These are phyloP conservation scores for Maccullochella peelii DNA, from an alignment of 2,113 vertebrate species.

Conservation along the genomic window DNA sequence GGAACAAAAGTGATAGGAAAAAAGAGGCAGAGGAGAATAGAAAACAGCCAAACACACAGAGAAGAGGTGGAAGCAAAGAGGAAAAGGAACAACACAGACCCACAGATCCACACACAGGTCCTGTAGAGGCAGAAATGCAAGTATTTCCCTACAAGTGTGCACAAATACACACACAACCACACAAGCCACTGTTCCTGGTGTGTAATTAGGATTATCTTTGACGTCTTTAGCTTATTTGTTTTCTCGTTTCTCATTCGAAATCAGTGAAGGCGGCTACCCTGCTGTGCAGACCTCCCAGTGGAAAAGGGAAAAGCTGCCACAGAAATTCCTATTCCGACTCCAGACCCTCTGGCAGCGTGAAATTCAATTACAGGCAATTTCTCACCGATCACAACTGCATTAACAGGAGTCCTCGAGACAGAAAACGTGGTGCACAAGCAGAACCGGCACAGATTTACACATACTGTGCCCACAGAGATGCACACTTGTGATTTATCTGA, in stretches of 20 bases:
- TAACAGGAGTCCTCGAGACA: constrained; percentile 41
- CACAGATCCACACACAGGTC: constrained; percentile 1
- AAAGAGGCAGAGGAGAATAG: neutral
- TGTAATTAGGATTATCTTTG: constrained; percentile 67
- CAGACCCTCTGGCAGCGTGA: constrained; percentile 52
- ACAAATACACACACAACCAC: constrained; percentile 9
- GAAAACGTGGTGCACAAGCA: constrained; percentile 12
- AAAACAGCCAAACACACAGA: neutral
- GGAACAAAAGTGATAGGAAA: neutral
- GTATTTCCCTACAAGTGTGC: neutral
- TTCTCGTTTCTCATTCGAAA: constrained; percentile 56
- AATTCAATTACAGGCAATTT: constrained; percentile 75
- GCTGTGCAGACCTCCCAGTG: constrained; percentile 52
- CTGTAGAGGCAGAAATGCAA: neutral
- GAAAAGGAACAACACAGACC: neutral
- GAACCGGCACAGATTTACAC: constrained; percentile 16
- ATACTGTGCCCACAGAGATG: neutral
- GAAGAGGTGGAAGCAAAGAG: neutral
- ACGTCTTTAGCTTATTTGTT: constrained; percentile 67
- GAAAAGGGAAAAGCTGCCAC: constrained; percentile 44
- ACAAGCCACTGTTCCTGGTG: constrained; percentile 40
- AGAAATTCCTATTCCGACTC: constrained; percentile 44
- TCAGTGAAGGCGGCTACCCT: constrained; percentile 34
- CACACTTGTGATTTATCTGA: neutral
- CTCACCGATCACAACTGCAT: constrained; percentile 56